A percentile compares a stretch with the other conserved stretches of the same genome.
These are phyloP conservation scores for Agrotis ipsilon DNA, from an alignment of 2,888 invertebrate species.

Conservation along the genomic window DNA sequence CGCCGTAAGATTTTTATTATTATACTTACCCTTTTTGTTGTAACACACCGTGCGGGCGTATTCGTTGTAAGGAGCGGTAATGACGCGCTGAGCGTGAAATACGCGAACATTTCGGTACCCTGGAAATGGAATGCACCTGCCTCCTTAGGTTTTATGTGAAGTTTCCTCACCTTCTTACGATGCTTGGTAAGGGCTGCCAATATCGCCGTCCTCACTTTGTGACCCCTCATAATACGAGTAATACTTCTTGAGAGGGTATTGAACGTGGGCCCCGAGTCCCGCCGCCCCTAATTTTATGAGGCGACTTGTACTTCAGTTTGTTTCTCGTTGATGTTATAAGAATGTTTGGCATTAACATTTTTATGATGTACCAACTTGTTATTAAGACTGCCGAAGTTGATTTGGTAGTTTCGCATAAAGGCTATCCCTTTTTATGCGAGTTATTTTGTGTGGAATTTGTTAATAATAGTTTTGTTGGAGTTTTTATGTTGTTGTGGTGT, in stretches of 20 bases:
- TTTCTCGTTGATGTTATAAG: constrained; percentile 78
- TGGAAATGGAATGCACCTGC: constrained; percentile 90
- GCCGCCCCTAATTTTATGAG: constrained; percentile 85
- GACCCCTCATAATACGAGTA: constrained; percentile 90
- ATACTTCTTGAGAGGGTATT: constrained; percentile 90
- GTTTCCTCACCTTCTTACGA: constrained; percentile 89
- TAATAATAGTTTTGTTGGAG: constrained; percentile 53
- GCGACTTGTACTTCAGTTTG: constrained; percentile 74
- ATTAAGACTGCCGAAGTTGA: constrained; percentile 59
- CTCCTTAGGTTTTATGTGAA: constrained; percentile 90
- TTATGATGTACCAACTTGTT: constrained; percentile 75
- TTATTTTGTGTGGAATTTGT: constrained; percentile 58
- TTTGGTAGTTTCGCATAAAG: constrained; percentile 59
- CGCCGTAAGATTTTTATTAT: constrained; percentile 88
- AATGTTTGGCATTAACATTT: constrained; percentile 78
- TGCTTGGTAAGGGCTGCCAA: constrained; percentile 87
- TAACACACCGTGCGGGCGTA: constrained; percentile 77
- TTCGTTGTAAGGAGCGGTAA: constrained; percentile 82
- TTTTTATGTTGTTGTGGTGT: constrained; percentile 42
- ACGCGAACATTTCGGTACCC: constrained; percentile 88
- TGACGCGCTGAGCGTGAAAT: constrained; percentile 89
- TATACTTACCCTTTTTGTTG: constrained; percentile 85
- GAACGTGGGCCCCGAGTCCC: constrained; percentile 79
- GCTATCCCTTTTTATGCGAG: constrained; percentile 59
- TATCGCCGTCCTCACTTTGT: constrained; percentile 89